Base-by-base conservation (phyloP, 2,888 invertebrate genomes). In the Mactromeris polynyma region DNA sequence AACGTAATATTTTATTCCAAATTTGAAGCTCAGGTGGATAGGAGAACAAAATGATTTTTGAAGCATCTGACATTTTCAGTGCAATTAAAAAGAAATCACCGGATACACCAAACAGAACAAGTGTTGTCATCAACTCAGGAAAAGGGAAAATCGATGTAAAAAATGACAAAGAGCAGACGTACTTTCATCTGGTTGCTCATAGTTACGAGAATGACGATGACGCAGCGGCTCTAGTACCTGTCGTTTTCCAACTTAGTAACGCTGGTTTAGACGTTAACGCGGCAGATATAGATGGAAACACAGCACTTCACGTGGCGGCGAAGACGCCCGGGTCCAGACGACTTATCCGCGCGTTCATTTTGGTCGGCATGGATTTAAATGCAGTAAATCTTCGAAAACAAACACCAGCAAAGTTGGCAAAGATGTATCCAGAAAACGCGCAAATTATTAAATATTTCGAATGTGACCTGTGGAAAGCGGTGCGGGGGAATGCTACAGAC, bases 191-290 rank as follows among this genome's bases (percentile, higher is more conserved):
- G 36, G 81, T 91, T 17, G 83, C 89, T 4, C 73, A 86, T 2
- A 40, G 40, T 14, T 91, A 83, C 54, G 31, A 64, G 9, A 64
- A 78, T 1, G 86, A 88, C 33, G 54, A 58, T 11, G 88, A 89
- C 38, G 89, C 86, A 1, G 86, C 88, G 0, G 85, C 51, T 21
- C 69, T 91, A 17, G n/a, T 88, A 84, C 91, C 91, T 21, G 88
- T 91, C 26, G 85, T 91, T 46, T 91, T 86, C 42, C 91, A 91
- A 58, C 64, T 91, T 1, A 86, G 86, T 7, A 91, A 89, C 85
- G 87, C 89, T 21, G 90, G 90, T 31, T 88, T 89, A 26, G 86
- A 88, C 26, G 78, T 69, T 26, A 86, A 86, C 33, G 79, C 86
- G 14, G 54, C 19, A 31, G 88, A 91, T 80, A 17, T 31, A n/a